Conservation (phyloP, 2,797 vertebrate genomes). For the Pristis pectinata region DNA sequence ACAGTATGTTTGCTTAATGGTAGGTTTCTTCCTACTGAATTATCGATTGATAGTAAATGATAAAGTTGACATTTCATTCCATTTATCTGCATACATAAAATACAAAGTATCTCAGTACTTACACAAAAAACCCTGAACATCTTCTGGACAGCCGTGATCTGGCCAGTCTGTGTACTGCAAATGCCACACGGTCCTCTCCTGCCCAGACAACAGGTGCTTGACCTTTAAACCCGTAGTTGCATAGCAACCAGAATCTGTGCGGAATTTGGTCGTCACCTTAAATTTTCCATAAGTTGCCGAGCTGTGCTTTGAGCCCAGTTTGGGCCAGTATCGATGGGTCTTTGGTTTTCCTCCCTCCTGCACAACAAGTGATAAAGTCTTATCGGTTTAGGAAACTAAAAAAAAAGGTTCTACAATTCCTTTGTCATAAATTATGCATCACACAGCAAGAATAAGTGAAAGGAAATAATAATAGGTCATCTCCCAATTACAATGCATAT, state of each 20-base stretch:
- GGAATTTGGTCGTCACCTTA: constrained; percentile 97
- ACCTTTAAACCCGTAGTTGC: constrained; percentile 95
- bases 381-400: no score
- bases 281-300: constrained; percentile 94
- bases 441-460: background rate
- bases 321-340: constrained; percentile 96
- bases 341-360: constrained; percentile 89
- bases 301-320: constrained; percentile 93
- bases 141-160: constrained; percentile 88
- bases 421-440: background rate
- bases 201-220: constrained; percentile 87
- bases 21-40: background rate
- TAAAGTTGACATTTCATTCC: background rate
- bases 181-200: constrained; percentile 96
- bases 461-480: background rate
- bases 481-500: background rate
- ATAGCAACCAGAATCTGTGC: constrained; percentile 92
- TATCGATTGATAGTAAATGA: background rate
- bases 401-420: background rate
- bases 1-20: background rate
- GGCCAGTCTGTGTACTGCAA: constrained; percentile 98
- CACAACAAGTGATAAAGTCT: background rate
- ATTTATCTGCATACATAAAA: background rate
- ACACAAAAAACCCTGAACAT: constrained; percentile 90
- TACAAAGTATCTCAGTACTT: constrained; percentile 50